Evolutionary conservation across 2,113 vertebrate species (phyloP).

Genomic region (Potamarius usumacintae): DNA sequence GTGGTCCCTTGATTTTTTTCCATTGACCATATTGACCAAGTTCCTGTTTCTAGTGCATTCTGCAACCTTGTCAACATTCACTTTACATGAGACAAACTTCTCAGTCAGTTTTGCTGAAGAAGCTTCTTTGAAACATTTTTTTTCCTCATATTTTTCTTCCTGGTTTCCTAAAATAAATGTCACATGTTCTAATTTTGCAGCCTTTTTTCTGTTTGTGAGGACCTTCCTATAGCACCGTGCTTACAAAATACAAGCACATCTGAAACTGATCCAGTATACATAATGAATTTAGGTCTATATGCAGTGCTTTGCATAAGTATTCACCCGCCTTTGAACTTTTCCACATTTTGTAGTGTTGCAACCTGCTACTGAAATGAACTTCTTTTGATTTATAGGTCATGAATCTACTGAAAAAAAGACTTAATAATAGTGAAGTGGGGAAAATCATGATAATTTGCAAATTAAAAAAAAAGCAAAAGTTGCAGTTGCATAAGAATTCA

Average conservation of each 20-base stretch:
- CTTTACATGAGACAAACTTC: neutral
- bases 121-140: neutral
- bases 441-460: too few species aligned
- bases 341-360: neutral
- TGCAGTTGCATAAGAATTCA: too few species aligned
- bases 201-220: neutral
- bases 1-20: neutral
- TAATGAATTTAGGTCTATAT: neutral
- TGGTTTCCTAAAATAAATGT: neutral
- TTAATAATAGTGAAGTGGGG: too few species aligned
- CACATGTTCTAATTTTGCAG: neutral
- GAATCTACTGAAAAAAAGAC: too few species aligned
- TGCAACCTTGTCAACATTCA: neutral
- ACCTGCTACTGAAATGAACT: neutral
- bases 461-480: too few species aligned
- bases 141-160: neutral
- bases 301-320: neutral
- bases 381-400: too few species aligned
- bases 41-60: constrained; percentile 13
- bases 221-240: neutral
- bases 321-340: neutral
- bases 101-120: neutral
- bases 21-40: too few species aligned
- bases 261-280: neutral
- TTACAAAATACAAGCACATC: neutral